Evolutionary conservation across 2,888 invertebrate genomes (phyloP).

Genomic region (Eupithecia tripunctaria): DNA sequence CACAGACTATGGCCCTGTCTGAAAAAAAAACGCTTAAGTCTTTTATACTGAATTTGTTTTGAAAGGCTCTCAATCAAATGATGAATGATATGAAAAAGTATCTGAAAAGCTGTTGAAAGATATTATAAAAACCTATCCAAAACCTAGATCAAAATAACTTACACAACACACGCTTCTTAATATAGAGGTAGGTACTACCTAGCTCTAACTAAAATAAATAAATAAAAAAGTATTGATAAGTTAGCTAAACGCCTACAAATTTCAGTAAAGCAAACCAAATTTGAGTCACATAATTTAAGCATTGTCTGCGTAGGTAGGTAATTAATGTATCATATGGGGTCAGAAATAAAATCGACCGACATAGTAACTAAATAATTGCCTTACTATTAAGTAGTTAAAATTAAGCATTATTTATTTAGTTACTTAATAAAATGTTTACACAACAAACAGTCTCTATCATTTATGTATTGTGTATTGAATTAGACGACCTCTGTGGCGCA

Average conservation of each 20-base stretch:
- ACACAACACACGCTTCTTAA: no score
- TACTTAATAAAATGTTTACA: conserved; percentile 26
- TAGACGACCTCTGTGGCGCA: no score
- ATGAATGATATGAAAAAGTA: not conserved
- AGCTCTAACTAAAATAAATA: not conserved
- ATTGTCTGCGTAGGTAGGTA: not conserved
- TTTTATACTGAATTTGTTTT: not conserved
- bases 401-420: conserved; percentile 12
- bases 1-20: not conserved
- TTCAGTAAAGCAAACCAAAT: not conserved
- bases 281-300: not conserved
- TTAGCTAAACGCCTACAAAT: not conserved
- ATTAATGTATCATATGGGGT: no score
- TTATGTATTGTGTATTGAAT: no score
- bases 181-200: not conserved
- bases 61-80: not conserved
- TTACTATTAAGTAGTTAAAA: conserved; percentile 7
- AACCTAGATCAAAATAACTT: not conserved
- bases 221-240: no score
- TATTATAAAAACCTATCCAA: not conserved
- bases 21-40: not conserved
- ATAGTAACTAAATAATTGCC: not conserved
- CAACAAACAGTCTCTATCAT: not conserved
- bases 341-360: not conserved
- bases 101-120: not conserved